A percentile compares a stretch with the other conserved stretches of the same genome.
Conservation (phyloP, 2,113 vertebrate species). For the Syrmaticus mikado region DNA sequence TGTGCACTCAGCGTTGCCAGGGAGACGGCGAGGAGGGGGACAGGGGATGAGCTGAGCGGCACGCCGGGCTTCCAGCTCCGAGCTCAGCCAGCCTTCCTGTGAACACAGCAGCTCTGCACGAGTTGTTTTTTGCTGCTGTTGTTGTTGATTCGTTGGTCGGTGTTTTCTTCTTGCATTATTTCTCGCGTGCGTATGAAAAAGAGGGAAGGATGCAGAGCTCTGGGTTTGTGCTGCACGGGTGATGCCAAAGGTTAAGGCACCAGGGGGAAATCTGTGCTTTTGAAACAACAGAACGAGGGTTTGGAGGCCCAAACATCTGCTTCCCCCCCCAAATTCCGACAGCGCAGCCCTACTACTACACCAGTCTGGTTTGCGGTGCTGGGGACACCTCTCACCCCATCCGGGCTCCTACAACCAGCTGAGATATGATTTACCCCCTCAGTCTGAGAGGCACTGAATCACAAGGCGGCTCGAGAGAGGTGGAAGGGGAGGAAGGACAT, state of each 20-base stretch:
- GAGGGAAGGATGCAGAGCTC: too few species aligned
- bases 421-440: neutral
- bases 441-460: neutral
- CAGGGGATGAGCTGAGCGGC: conserved; percentile 44
- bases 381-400: neutral
- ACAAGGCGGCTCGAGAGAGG: too few species aligned
- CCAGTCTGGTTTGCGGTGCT: neutral
- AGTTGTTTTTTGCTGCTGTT: too few species aligned
- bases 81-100: neutral
- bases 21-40: conserved; percentile 73
- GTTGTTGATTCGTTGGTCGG: too few species aligned
- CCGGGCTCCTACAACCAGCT: accelerated
- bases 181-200: too few species aligned
- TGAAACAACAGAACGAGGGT: too few species aligned
- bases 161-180: too few species aligned
- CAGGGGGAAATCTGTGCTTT: too few species aligned
- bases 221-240: too few species aligned
- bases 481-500: neutral
- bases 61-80: neutral
- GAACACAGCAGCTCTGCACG: neutral
- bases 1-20: conserved; percentile 83
- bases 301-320: neutral
- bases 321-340: accelerated
- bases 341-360: neutral
- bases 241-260: too few species aligned